Percentiles rank a stretch among this genome's conserved stretches.
Evolutionary conservation across 2,797 vertebrate genomes (phyloP).

Genomic region (Garrulus glandarius): DNA sequence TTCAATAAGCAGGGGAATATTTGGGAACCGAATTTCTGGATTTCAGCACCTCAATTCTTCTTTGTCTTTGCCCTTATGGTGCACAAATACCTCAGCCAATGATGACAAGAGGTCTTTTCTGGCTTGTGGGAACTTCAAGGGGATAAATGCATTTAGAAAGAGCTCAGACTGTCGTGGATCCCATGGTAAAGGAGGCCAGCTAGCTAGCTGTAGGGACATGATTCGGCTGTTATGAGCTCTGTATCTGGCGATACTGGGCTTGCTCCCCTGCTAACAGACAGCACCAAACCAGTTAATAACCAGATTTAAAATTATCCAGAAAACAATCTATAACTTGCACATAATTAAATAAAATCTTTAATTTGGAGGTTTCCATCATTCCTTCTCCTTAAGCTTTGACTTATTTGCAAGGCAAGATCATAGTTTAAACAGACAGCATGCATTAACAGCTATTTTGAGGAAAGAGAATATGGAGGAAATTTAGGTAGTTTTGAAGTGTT

Average conservation of each 20-base stretch:
- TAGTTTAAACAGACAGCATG: not conserved
- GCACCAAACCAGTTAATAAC: not conserved
- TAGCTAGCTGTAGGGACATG: not conserved
- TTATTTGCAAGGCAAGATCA: not conserved
- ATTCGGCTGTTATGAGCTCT: not conserved
- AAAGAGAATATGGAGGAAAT: not conserved
- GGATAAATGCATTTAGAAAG: not conserved
- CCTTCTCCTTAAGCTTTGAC: not conserved
- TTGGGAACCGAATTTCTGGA: not conserved
- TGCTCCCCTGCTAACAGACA: not conserved
- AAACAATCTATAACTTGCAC: not conserved
- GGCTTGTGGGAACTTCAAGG: not conserved
- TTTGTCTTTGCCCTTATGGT: not conserved
- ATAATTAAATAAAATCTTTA: not conserved
- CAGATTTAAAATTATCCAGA: not conserved
- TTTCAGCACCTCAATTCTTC: not conserved
- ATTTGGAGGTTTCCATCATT: not conserved
- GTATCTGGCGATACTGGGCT: not conserved
- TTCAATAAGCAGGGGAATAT: not conserved
- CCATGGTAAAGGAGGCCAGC: not conserved
- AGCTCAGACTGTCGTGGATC: not conserved
- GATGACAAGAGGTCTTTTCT: not conserved
- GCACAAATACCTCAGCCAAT: not conserved
- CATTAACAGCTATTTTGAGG: not conserved
- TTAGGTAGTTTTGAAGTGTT: not conserved